Base-by-base conservation (phyloP, 1,140 invertebrate species). In the Saccostrea cuccullata region DNA sequence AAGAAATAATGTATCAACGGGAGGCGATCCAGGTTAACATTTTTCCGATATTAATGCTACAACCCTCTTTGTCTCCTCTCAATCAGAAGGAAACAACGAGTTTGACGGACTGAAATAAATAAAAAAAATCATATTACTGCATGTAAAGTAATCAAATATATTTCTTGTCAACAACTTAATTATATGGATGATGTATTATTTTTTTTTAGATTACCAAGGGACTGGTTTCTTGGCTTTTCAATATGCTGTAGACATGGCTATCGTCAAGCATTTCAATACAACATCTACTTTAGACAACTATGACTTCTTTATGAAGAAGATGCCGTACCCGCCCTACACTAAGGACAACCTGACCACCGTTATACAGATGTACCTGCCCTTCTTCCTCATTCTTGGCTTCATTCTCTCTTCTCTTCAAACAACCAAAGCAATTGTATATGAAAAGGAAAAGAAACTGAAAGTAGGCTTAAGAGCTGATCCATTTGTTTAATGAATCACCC, bases 211-310 rank as follows among this genome's bases (percentile, higher is more conserved):
- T 84, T 97, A 97, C 93, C 95, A 95, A 55, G 92, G 93, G 12
- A 96, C 97, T 94, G 96, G 97, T 86, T 97, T 97, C 92, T 92
- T 97, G 26, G 95, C 95, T 11, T 90, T 97, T 2, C 97, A 97
- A 93, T 95, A 96, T 92, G 95, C 96, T 8, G 91, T 97, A 20
- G 96, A 96, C 12, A 94, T 95, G 86, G 94, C 96, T 64, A 95
- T 97, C n/a, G 96, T 96, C 85, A 94, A 95, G 47, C 17, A 90
- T 36, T 90, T 89, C 56, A 87, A 88, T 84, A 58, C 86, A 4
- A 56, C 60, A 26, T 58, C 64, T 13, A n/a, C 85, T 13, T 23
- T 86, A 36, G n/a, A 70, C 23, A 30, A 85, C 13, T 47, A 90
- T 17, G 85, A 87, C 36, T 26, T 93, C 11, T 82, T 92, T 17